These are phyloP conservation scores for Shinisaurus crocodilurus DNA, from an alignment of 2,113 vertebrate genomes.

Conservation along the genomic window DNA sequence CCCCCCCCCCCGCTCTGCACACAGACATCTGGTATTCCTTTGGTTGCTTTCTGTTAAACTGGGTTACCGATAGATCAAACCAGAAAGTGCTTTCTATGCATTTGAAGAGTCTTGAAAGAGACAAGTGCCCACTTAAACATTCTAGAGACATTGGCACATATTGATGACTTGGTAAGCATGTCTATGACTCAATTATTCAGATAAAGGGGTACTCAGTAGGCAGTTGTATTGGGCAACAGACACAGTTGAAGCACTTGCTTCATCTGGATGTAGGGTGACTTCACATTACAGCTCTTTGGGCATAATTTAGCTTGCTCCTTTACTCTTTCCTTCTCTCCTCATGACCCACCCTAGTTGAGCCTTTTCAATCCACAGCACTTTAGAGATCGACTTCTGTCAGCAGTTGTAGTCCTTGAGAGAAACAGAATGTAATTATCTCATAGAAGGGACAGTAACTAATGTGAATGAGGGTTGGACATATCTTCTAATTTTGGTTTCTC, in stretches of 20 bases:
- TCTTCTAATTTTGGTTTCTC: too few relatives aligned
- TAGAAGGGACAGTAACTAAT: too few relatives aligned
- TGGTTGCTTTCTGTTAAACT: not conserved
- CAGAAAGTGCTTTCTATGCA: conserved; percentile 5
- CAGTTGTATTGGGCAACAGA: not conserved
- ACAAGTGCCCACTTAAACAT: conserved; percentile 14
- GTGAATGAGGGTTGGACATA: too few relatives aligned
- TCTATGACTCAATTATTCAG: conserved; percentile 9
- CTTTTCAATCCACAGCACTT: not conserved
- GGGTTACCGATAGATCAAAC: not conserved
- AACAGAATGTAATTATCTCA: not conserved
- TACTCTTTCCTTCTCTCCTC: not conserved
- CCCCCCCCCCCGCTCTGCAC: too few relatives aligned
- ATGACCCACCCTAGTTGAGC: not conserved
- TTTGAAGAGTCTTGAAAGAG: not conserved
- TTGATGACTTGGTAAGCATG: conserved; percentile 1
- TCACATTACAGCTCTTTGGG: not conserved
- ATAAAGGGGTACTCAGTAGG: not conserved
- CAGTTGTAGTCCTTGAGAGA: not conserved
- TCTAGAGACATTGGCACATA: not conserved
- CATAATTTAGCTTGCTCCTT: not conserved
- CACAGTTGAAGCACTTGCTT: not conserved
- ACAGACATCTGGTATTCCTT: not conserved
- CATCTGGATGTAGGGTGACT: not conserved
- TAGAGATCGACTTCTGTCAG: not conserved